These are phyloP conservation scores for Electrophaes corylata DNA, from an alignment of 2,888 invertebrate species.

Conservation along the genomic window DNA sequence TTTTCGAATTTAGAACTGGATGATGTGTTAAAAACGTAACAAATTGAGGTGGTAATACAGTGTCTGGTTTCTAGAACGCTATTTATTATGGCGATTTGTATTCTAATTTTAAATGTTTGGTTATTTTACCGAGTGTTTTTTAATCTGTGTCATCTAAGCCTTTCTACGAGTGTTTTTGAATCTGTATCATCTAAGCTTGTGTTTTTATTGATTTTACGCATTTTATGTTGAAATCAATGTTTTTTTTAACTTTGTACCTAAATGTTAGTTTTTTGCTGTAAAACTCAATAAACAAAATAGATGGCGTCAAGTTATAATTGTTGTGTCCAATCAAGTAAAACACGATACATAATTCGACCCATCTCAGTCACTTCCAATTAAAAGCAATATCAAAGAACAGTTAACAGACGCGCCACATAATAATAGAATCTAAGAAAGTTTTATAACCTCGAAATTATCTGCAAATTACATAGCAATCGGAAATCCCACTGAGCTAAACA, in stretches of 20 bases:
- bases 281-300: slow-evolving; percentile 5
- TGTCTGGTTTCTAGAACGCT: slow-evolving; percentile 61
- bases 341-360: slow-evolving; percentile 15
- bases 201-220: slow-evolving; percentile 1
- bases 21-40: slow-evolving; percentile 83
- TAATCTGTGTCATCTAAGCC: slow-evolving; percentile 22
- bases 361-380: slow-evolving; percentile 25
- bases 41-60: slow-evolving; percentile 57
- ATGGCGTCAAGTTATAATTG: slow-evolving; percentile 25
- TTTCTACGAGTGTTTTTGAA: slow-evolving; percentile 43
- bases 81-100: slow-evolving; percentile 66
- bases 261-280: background rate
- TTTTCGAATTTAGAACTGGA: slow-evolving; percentile 73
- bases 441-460: slow-evolving; percentile 67
- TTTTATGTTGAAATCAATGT: background rate
- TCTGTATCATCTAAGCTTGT: slow-evolving; percentile 15
- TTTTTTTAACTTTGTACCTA: background rate
- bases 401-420: slow-evolving; percentile 49
- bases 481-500: slow-evolving; percentile 72
- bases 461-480: slow-evolving; percentile 76
- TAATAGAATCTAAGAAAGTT: slow-evolving; percentile 59
- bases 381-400: slow-evolving; percentile 28
- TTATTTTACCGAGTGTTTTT: slow-evolving; percentile 48
- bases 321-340: slow-evolving; percentile 18
- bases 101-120: slow-evolving; percentile 58